Conservation (phyloP, 2,888 invertebrate species). For the Drosophila kuntzei region DNA sequence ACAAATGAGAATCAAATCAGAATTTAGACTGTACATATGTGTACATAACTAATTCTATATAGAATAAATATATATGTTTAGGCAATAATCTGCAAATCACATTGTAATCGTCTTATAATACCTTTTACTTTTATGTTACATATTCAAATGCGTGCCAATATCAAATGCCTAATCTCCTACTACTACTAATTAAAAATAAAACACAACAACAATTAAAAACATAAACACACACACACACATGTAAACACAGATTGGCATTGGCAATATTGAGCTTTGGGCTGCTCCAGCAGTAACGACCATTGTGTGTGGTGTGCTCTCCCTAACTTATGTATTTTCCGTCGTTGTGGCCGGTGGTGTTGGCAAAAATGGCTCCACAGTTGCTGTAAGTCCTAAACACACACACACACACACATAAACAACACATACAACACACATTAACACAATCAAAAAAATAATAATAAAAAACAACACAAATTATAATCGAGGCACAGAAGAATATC, state of each 20-base stretch:
- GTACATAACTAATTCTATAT: neutral
- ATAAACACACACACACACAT: conserved; percentile 30
- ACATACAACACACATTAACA: conserved; percentile 3
- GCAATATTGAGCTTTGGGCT: conserved; percentile 90
- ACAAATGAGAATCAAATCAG: conserved; percentile 4
- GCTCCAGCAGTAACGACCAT: conserved; percentile 91
- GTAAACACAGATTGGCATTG: conserved; percentile 86
- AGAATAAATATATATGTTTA: conserved; percentile 8
- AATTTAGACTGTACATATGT: conserved; percentile 16
- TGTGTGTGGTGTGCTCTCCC: conserved; percentile 90
- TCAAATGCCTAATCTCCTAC: conserved; percentile 36
- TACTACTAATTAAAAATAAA: conserved; percentile 32
- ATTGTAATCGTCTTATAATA: conserved; percentile 58
- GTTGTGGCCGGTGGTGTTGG: conserved; percentile 97
- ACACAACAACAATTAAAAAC: conserved; percentile 23
- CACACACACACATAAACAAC: conserved; percentile 25
- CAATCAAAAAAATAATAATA: neutral
- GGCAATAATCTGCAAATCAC: conserved; percentile 15
- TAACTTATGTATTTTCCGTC: conserved; percentile 91
- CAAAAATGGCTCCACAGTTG: conserved; percentile 99
- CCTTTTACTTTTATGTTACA: conserved; percentile 74
- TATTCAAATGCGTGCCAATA: conserved; percentile 38
- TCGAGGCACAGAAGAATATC: neutral
- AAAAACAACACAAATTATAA: neutral
- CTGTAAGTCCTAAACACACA: conserved; percentile 90